A percentile compares a stretch with the other conserved stretches of the same genome.
Evolutionary conservation across 2,113 vertebrate species (phyloP).

Genomic region (Dolichotis patagonum): DNA sequence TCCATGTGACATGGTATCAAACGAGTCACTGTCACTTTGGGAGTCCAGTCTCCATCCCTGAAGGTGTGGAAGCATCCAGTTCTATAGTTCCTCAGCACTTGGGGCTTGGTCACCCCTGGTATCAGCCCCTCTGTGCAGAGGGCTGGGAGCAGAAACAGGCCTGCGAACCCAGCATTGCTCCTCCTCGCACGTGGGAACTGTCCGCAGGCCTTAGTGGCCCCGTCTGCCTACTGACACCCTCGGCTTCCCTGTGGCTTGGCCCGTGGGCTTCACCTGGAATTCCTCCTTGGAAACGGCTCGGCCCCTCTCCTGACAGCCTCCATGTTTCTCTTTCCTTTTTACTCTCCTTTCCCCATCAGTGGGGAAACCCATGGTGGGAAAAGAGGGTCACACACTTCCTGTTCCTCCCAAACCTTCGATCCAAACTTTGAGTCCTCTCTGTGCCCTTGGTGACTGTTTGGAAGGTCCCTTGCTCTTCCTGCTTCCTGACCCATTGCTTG

Average conservation of each 20-base stretch:
- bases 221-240: no score
- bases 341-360: not conserved
- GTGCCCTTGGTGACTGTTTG: no score
- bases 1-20: not conserved
- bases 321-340: not conserved
- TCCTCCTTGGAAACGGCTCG: not conserved
- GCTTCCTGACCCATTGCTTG: not conserved
- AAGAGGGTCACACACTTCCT: not conserved
- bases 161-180: not conserved
- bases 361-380: not conserved
- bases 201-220: not conserved
- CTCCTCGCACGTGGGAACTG: no score
- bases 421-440: not conserved
- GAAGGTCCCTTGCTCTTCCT: not conserved
- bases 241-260: not conserved
- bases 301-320: no score
- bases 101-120: not conserved
- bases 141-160: accelerated
- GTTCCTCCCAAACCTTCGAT: not conserved
- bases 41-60: accelerated
- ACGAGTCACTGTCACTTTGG: not conserved
- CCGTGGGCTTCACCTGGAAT: not conserved
- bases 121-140: not conserved
- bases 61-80: not conserved
- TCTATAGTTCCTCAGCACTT: not conserved